These are phyloP conservation scores for Dipodomys stephensi DNA, from an alignment of 2,113 vertebrate species.

Conservation along the genomic window DNA sequence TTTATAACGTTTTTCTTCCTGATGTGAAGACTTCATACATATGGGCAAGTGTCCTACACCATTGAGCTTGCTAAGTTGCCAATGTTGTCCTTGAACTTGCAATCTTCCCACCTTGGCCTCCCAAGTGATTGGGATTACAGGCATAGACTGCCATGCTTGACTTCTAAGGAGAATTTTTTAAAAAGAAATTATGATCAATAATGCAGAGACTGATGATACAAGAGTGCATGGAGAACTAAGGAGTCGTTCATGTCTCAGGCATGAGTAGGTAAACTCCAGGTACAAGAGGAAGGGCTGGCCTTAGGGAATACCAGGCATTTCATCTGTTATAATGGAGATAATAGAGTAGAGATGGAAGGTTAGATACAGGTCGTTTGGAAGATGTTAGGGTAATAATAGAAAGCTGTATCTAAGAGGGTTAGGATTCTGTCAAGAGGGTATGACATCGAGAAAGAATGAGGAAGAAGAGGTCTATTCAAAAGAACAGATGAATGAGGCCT, in stretches of 20 bases:
- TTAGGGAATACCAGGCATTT: not conserved
- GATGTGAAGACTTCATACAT: no score
- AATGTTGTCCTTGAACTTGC: not conserved
- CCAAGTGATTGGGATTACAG: not conserved
- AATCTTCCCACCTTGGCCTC: not conserved
- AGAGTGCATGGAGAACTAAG: not conserved
- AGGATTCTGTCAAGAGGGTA: not conserved
- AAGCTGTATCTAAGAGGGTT: not conserved
- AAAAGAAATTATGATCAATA: constrained; percentile 7
- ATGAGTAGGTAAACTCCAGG: not conserved
- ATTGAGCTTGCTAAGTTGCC: not conserved
- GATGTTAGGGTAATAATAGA: not conserved
- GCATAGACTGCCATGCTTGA: not conserved
- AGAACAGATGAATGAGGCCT: not conserved
- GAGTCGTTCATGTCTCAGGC: not conserved
- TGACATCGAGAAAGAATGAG: not conserved
- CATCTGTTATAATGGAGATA: not conserved
- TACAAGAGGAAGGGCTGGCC: not conserved
- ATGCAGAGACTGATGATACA: not conserved
- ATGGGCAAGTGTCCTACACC: no score
- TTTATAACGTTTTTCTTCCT: no score
- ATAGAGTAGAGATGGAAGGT: no score
- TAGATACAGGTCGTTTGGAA: not conserved
- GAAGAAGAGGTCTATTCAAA: not conserved
- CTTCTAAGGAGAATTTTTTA: not conserved